A percentile compares a stretch with the other conserved stretches of the same genome.
These are phyloP conservation scores for Crotalus horridus DNA, from an alignment of 2,113 vertebrate species.

Conservation along the genomic window DNA sequence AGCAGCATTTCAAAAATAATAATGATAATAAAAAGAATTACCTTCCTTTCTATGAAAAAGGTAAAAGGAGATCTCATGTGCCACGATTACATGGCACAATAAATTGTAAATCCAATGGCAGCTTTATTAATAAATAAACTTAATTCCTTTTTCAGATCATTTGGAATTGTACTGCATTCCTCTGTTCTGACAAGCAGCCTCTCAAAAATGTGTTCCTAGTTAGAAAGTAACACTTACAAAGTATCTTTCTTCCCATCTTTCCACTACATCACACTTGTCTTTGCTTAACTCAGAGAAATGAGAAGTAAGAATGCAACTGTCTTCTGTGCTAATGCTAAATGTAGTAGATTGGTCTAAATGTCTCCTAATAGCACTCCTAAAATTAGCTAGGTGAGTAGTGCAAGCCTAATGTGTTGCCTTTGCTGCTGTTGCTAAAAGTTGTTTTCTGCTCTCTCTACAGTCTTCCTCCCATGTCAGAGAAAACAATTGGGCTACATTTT, in stretches of 20 bases:
- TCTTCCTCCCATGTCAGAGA: conserved; percentile 30
- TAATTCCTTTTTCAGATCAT: background rate
- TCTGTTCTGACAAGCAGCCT: background rate
- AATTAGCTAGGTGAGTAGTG: conserved; percentile 73
- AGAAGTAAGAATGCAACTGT: conserved; percentile 55
- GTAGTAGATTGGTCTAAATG: conserved; percentile 73
- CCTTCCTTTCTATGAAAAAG: conserved; percentile 35
- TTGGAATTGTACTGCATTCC: background rate
- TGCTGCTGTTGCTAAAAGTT: conserved; percentile 60
- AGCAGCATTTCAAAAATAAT: conserved; percentile 23
- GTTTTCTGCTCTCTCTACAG: conserved; percentile 32
- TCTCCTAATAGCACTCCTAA: conserved; percentile 69
- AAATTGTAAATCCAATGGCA: conserved; percentile 14
- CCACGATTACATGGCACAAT: conserved; percentile 19
- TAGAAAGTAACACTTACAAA: conserved; percentile 40
- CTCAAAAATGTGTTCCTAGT: conserved; percentile 1
- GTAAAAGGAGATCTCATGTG: conserved; percentile 4
- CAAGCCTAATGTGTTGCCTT: conserved; percentile 70
- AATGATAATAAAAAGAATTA: conserved; percentile 18
- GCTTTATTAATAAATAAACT: conserved; percentile 11
- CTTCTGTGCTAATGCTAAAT: conserved; percentile 71
- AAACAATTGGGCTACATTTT: conserved; percentile 37
- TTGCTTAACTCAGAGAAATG: conserved; percentile 48
- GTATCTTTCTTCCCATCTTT: conserved; percentile 28
- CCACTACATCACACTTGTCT: conserved; percentile 54